Conservation (phyloP, 2,113 vertebrate species). For the Morone chrysops region DNA sequence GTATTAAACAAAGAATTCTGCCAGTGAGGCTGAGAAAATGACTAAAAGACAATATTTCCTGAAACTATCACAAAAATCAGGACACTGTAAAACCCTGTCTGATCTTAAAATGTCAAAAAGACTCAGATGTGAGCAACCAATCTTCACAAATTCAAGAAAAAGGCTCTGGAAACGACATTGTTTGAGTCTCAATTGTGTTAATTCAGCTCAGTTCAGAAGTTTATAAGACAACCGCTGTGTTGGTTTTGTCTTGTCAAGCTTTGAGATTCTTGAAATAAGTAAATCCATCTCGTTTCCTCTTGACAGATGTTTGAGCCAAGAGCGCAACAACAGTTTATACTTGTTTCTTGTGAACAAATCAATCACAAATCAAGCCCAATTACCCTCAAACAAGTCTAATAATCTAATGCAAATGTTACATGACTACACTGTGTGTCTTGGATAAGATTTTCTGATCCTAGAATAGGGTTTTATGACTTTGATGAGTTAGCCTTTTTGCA, state of each 20-base stretch:
- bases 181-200: background rate
- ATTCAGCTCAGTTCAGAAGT: background rate
- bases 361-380: too few species aligned
- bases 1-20: background rate
- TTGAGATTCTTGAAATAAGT: background rate
- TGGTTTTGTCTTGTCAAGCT: background rate
- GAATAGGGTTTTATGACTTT: background rate
- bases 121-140: background rate
- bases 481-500: background rate
- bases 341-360: background rate
- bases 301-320: background rate
- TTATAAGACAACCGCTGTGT: background rate
- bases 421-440: background rate
- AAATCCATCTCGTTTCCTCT: background rate
- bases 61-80: background rate
- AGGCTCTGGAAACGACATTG: background rate
- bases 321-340: background rate
- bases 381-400: too few species aligned
- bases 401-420: background rate
- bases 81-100: background rate
- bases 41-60: background rate
- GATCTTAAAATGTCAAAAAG: background rate
- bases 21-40: background rate
- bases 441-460: background rate
- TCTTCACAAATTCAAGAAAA: background rate